Base-by-base conservation (phyloP, 2,797 vertebrate genomes). In the Pteropus rufus region DNA sequence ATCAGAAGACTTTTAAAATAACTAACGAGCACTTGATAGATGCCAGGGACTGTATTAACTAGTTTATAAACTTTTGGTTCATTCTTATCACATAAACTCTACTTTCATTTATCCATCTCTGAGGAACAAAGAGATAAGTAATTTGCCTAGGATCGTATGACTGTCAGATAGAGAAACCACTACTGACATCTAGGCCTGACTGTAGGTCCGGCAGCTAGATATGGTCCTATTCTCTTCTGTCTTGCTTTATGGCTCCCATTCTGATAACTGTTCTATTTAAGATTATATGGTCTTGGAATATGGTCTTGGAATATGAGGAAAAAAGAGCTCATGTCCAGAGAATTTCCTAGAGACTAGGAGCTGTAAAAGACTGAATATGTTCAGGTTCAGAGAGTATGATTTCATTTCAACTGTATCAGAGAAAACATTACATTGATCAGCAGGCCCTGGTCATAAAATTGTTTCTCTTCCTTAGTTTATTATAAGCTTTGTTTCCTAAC, bases 1-100 rank as follows among this genome's bases (percentile, higher is more conserved):
- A 54, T 41, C 83, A 56, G 65, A 84, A 94, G 54, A 3, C 29
- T 85, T 93, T 95, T 23, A 93, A 91, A 96, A 89, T 58, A 75
- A 69, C 12, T 23, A 92, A 39, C 41, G 58, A 91, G 11, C 0
- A 49, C n/a, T 81, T 31, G 46, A 62, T 69, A 73, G 60, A 85
- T 56, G 31, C 19, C 12, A 94, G 26, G 8, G 11, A 85, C 14
- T 87, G 29, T 56, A 73, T n/a, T 80, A 90, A 85, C 14, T 69
- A 82, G 36, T 80, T 94, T 96, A 69, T 7, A 65, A 77, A 86
- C 24, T 85, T 96, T 75, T 46, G 21, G 80, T 89, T 95, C 54
- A 81, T 83, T 95, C 12, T 82, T 77, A 58, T 75, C 65, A 76
- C 21, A 88, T 36, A 52, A 65, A 86, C 21, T 93, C 79, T 82